Evolutionary conservation across 1,140 invertebrate genomes (phyloP), one percentile per base, ranked within the genome.

Genomic region (Pseudomyrmex pallidus): DNA sequence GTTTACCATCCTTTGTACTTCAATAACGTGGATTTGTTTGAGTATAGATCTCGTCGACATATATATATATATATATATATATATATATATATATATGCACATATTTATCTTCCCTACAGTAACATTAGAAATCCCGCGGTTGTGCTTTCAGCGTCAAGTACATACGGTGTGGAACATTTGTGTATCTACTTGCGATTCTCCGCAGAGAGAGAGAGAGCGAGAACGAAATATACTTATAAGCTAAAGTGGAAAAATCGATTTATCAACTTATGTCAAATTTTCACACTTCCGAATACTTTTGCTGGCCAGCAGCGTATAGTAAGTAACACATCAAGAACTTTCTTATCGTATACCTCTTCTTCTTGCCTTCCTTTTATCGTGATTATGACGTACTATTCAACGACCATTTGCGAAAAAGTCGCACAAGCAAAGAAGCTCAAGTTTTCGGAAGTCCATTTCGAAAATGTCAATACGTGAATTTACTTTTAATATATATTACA

Each of bases 181-280:
- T 66, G 48, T 35, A 13, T 59, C 20, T 48, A 20, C 17, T 13
- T 52, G 48, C 50, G 63, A 46, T 63, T 22, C 25, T 25, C 62
- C 63, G 44, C 74, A 50, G 35, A 35, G 35, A 35, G 35, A 35
- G 25, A 25, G 25, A 35, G 35, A 35, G 35, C 5, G 35, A 35
- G 7, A 56, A 9, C 25, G 25, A 50, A 44, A 68, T 77, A 54
- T 54, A 48, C 62, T 77, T 54, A 54, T 52, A 46, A n/a, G 48
- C 48, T 35, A 20, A 56, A 54, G 54, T 67, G 74, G 50, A 68
- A 77, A 77, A 35, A 57, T 77, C 74, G 74, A 77, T 77, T 77
- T 78, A 78, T 68, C 64, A 68, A 68, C 44, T 57, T 78, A 70
- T 48, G 64, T 70, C 63, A 64, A 68, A 68, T 46, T 78, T 25